Evolutionary conservation across 2,113 vertebrate species (phyloP).

Genomic region (Anoura caudifer): DNA sequence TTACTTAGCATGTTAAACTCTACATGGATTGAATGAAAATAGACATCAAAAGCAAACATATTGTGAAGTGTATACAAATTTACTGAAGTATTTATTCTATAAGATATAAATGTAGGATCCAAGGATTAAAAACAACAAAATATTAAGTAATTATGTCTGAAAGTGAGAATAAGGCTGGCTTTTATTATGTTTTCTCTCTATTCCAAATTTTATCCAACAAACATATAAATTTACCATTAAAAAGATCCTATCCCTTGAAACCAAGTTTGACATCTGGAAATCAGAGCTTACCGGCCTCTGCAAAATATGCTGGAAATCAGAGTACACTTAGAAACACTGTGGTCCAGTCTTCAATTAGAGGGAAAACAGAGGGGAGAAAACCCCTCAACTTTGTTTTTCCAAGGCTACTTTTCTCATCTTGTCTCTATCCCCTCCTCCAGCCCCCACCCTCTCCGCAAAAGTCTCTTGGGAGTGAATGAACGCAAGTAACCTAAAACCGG

Average conservation of each 20-base stretch:
- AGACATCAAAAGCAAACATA: background rate
- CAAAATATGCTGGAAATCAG: background rate
- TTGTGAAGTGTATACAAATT: background rate
- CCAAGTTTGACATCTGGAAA: background rate
- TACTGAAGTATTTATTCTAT: background rate
- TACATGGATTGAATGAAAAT: background rate
- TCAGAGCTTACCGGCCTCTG: background rate
- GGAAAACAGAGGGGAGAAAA: background rate
- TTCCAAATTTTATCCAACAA: slow-evolving; percentile 2
- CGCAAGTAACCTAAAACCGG: slow-evolving; percentile 52
- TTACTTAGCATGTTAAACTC: background rate
- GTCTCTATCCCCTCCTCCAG: background rate
- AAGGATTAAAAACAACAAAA: background rate
- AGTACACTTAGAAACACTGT: slow-evolving; percentile 1
- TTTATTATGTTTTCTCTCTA: background rate
- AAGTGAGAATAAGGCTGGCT: background rate
- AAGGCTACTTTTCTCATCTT: slow-evolving; percentile 43
- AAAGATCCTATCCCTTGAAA: background rate
- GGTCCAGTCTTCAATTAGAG: background rate
- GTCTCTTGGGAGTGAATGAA: slow-evolving; percentile 29
- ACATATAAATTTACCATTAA: background rate
- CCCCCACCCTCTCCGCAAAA: background rate
- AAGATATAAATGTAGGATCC: background rate
- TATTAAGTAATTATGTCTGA: background rate
- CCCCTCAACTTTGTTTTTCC: background rate